These are phyloP conservation scores for Lordiphosa clarofinis DNA, from an alignment of 1,140 invertebrate species.

Conservation along the genomic window DNA sequence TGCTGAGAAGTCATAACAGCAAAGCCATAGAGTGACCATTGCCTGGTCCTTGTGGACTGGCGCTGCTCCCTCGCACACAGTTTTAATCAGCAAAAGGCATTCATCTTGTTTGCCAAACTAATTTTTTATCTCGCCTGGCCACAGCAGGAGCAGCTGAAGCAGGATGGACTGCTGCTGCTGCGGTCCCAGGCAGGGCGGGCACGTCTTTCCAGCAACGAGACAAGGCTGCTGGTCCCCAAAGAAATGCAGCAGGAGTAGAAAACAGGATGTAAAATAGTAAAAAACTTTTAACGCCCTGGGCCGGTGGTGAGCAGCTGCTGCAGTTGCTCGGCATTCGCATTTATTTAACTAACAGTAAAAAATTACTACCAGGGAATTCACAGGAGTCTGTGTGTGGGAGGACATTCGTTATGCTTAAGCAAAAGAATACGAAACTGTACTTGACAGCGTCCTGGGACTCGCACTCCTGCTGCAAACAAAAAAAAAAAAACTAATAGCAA, in stretches of 20 bases:
- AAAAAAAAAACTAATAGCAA: constrained; percentile 63
- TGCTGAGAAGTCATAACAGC: too few relatives aligned
- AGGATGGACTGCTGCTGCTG: constrained; percentile 11
- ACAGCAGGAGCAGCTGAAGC: constrained; percentile 29
- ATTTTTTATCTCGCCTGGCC: constrained; percentile 72
- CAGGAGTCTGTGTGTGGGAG: constrained; percentile 21
- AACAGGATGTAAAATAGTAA: constrained; percentile 50
- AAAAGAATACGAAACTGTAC: constrained; percentile 77
- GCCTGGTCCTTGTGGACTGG: too few relatives aligned
- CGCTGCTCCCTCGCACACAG: constrained; percentile 20
- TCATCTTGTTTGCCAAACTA: constrained; percentile 78
- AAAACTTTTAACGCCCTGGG: constrained; percentile 73
- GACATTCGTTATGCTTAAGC: constrained; percentile 78
- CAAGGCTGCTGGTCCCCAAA: constrained; percentile 63
- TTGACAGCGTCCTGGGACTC: constrained; percentile 55
- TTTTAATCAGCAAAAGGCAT: constrained; percentile 79
- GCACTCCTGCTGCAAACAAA: constrained; percentile 2
- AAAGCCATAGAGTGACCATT: too few relatives aligned
- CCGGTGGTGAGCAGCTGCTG: constrained; percentile 50
- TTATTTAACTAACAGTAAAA: constrained; percentile 79
- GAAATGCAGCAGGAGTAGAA: constrained; percentile 40
- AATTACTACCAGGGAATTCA: constrained; percentile 65
- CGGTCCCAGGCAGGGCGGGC: constrained; percentile 13
- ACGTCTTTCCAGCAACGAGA: constrained; percentile 68
- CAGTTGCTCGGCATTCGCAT: constrained; percentile 57